Conservation (phyloP, 2,888 invertebrate genomes). For the Drosophila conformis region DNA sequence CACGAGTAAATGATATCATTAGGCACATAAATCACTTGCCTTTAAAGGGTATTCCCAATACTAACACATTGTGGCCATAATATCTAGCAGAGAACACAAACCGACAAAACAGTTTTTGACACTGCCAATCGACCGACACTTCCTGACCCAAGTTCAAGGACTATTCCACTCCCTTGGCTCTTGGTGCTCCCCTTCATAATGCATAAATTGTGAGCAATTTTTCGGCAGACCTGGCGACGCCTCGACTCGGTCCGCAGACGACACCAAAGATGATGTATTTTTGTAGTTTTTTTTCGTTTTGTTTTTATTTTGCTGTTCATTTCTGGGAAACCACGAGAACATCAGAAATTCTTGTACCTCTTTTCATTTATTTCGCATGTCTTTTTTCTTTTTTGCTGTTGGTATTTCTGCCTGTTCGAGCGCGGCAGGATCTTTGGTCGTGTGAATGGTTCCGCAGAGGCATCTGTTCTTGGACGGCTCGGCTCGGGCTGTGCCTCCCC, state of each 20-base stretch:
- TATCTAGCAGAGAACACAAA: background rate
- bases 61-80: background rate
- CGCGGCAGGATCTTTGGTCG: constrained; percentile 62
- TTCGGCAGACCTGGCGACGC: constrained; percentile 68
- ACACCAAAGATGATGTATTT: constrained; percentile 47
- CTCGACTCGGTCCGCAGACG: constrained; percentile 20
- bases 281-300: constrained; percentile 10
- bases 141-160: constrained; percentile 74
- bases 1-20: constrained; percentile 22
- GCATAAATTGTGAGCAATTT: constrained; percentile 55
- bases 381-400: constrained; percentile 5
- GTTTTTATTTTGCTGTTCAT: constrained; percentile 1
- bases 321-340: constrained; percentile 46
- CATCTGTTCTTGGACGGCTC: constrained; percentile 5
- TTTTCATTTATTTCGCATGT: constrained; percentile 25
- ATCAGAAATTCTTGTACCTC: constrained; percentile 55
- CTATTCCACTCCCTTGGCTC: constrained; percentile 31
- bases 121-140: constrained; percentile 62
- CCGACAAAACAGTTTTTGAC: constrained; percentile 12
- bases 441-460: constrained; percentile 42
- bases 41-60: constrained; percentile 4
- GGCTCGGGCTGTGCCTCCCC: constrained; percentile 37
- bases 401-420: constrained; percentile 2
- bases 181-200: constrained; percentile 21
- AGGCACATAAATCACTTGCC: constrained; percentile 2